Conservation (phyloP, 2,113 vertebrate genomes). For the Periophthalmodon schlosseri region DNA sequence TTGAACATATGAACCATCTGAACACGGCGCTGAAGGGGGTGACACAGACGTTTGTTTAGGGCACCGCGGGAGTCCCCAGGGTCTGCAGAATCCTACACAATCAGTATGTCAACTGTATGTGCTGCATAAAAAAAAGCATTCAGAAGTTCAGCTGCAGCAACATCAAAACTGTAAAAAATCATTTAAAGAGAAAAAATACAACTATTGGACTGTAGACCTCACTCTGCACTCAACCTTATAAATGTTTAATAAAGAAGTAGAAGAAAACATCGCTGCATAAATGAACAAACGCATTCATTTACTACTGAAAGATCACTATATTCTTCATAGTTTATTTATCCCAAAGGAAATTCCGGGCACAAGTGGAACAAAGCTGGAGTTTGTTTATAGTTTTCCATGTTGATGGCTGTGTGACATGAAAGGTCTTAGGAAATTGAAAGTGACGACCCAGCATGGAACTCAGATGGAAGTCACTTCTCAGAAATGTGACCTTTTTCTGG, state of each 20-base stretch:
- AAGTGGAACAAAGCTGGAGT: conserved; percentile 16
- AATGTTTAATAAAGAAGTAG: no score
- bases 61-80: conserved; percentile 39
- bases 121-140: neutral
- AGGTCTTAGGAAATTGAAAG: conserved; percentile 79
- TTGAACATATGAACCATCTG: conserved; percentile 61
- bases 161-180: no score
- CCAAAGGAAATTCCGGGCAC: neutral
- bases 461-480: conserved; percentile 78
- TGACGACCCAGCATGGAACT: conserved; percentile 80
- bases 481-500: conserved; percentile 81
- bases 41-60: conserved; percentile 54
- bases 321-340: neutral
- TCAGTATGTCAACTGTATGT: conserved; percentile 2
- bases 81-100: conserved; percentile 18
- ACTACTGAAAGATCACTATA: neutral
- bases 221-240: no score
- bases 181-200: no score
- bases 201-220: no score
- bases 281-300: neutral
- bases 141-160: no score
- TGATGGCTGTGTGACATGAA: conserved; percentile 72
- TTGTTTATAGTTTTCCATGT: conserved; percentile 40
- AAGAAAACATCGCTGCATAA: no score
- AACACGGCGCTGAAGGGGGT: conserved; percentile 23